A percentile compares a stretch with the other conserved stretches of the same genome.
Conservation (phyloP, 1,140 invertebrate genomes). For the Drosophila pachea region DNA sequence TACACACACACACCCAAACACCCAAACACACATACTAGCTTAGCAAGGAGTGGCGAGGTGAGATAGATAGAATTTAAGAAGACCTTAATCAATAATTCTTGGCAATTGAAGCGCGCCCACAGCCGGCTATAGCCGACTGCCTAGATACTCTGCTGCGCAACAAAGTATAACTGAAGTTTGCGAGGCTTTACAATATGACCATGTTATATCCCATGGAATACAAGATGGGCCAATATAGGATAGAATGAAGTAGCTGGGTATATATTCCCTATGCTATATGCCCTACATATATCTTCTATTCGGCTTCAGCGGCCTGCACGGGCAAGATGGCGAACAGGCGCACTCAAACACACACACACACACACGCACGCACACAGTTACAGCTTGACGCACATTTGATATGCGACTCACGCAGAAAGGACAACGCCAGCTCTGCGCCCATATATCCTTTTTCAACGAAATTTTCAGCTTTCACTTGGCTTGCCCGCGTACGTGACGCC, state of each 20-base stretch:
- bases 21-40: neutral
- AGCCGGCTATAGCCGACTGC: too few relatives aligned
- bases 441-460: conserved; percentile 75
- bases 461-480: conserved; percentile 74
- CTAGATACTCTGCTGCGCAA: too few relatives aligned
- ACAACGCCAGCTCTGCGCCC: conserved; percentile 70
- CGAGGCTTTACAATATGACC: too few relatives aligned
- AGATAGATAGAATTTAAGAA: neutral
- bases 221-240: too few relatives aligned
- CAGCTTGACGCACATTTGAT: too few relatives aligned
- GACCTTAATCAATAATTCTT: conserved; percentile 62
- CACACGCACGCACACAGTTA: too few relatives aligned
- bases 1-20: neutral
- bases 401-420: conserved; percentile 56
- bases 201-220: too few relatives aligned
- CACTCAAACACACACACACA: too few relatives aligned
- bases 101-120: neutral
- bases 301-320: conserved; percentile 25
- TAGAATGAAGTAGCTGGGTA: too few relatives aligned
- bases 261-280: too few relatives aligned
- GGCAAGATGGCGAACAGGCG: conserved; percentile 60
- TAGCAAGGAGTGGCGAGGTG: neutral
- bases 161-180: too few relatives aligned
- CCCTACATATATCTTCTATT: too few relatives aligned
- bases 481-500: conserved; percentile 66